A percentile compares a stretch with the other conserved stretches of the same genome.
Conservation (phyloP, 2,113 vertebrate species). For the Antechinus stuartii region DNA sequence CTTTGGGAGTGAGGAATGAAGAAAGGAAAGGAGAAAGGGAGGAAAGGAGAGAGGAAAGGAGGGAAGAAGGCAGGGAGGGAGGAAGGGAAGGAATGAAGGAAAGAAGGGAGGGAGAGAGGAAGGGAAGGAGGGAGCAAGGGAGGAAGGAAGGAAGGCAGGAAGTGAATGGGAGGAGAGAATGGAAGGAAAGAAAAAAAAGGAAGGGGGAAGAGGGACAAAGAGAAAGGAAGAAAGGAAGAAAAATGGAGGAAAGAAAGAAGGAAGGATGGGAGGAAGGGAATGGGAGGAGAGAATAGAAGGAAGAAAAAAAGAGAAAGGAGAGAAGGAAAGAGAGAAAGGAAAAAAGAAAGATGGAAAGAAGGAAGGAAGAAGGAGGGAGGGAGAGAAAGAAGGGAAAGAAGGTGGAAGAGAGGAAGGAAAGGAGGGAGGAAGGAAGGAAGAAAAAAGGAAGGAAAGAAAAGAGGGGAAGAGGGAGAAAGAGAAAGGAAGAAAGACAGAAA, state of each 20-base stretch:
- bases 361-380: neutral
- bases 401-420: neutral
- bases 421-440: neutral
- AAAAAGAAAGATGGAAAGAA: neutral
- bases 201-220: too few relatives aligned
- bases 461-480: neutral
- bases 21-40: fast-evolving
- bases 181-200: neutral
- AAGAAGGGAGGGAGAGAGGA: too few relatives aligned
- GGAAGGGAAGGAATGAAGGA: too few relatives aligned
- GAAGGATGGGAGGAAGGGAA: too few relatives aligned
- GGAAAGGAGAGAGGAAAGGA: too few relatives aligned
- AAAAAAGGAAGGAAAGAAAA: neutral
- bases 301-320: neutral
- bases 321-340: neutral
- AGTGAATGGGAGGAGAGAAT: too few relatives aligned
- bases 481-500: neutral
- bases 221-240: too few relatives aligned
- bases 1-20: neutral
- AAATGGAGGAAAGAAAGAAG: too few relatives aligned
- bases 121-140: too few relatives aligned
- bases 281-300: too few relatives aligned
- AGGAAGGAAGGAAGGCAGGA: too few relatives aligned
- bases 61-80: too few relatives aligned
- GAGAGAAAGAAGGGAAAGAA: neutral